Conservation (phyloP, 2,797 vertebrate species). For the Lycodopsis pacificus region DNA sequence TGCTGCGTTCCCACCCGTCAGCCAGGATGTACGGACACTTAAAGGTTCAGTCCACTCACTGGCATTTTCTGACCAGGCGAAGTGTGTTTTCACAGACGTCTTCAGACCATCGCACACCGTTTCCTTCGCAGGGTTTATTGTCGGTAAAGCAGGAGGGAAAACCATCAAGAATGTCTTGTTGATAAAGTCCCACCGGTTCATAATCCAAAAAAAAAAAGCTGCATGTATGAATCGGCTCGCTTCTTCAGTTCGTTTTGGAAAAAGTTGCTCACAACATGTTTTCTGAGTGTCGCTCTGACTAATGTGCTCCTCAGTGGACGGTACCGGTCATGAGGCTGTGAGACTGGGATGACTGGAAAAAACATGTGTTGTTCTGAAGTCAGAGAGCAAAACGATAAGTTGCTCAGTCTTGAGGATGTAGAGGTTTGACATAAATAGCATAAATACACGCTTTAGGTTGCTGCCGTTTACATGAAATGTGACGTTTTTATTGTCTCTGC, state of each 20-base stretch:
- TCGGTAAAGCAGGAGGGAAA: conserved; percentile 19
- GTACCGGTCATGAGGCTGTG: conserved; percentile 36
- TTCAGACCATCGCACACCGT: neutral
- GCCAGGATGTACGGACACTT: conserved; percentile 34
- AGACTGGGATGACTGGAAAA: conserved; percentile 26
- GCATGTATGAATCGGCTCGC: conserved; percentile 12
- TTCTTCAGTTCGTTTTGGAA: conserved; percentile 34
- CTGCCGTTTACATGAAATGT: neutral
- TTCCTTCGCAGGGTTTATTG: conserved; percentile 39
- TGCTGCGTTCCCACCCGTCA: conserved; percentile 18
- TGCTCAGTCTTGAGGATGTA: neutral
- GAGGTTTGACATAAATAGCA: conserved; percentile 4
- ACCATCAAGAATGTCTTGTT: neutral
- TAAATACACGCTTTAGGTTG: neutral
- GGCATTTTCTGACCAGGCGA: conserved; percentile 26
- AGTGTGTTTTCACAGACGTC: conserved; percentile 36
- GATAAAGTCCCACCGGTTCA: neutral
- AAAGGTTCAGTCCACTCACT: conserved; percentile 17
- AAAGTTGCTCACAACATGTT: conserved; percentile 38
- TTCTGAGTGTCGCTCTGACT: conserved; percentile 8
- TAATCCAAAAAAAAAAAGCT: neutral
- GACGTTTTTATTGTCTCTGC: neutral
- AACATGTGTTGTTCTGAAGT: conserved; percentile 20
- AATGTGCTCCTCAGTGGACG: conserved; percentile 34
- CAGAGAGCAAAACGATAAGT: neutral